Evolutionary conservation across 2,113 vertebrate species (phyloP), one percentile per base, ranked within the genome.

Genomic region (Hiodon alosoides): DNA sequence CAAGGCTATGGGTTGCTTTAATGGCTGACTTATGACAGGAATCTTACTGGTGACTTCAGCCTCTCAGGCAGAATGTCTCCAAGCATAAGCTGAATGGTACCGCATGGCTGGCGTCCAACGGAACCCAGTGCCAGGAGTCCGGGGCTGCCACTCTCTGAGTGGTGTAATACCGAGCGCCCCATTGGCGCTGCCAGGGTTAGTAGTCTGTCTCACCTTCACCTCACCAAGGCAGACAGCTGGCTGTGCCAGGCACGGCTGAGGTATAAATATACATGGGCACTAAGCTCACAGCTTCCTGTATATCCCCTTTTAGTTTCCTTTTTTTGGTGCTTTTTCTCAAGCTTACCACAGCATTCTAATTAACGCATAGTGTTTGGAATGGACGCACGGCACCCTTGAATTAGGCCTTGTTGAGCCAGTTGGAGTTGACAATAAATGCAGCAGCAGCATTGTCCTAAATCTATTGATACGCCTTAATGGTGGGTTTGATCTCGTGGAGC

Each of bases 111-210:
- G 0, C 60, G 16, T 73, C 72, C 72, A 65, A 61, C 60, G 60
- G 51, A 73, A 65, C 48, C 59, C 72, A 14, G 65, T 54, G 51
- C 68, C 51, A 69, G 52, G 67, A 10, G 14, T 52, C 52, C 60
- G 48, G 52, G 52, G 31, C 62, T 55, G 62, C 5, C 31, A 48
- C 9, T 60, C 2, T 13, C 31, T 31, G 31, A 31, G 4, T 31
- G 31, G 73, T 55, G 73, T 74, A 74, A 74, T 46, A 31, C 55
- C 73, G 52, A 74, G 64, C 17, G 53, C 53, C 8, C 7, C 60
- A 1, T 64, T 58, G 62, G 54, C 73, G 59, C 60, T 31, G 13
- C 71, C 59, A 58, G 54, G 7, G 65, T 5, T 8, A 50, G 9
- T 47, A 14, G 64, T 2, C 52, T 6, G 54, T 67, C 64, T 74